Conservation (phyloP, 2,888 invertebrate species). For the Leptinotarsa juncta region DNA sequence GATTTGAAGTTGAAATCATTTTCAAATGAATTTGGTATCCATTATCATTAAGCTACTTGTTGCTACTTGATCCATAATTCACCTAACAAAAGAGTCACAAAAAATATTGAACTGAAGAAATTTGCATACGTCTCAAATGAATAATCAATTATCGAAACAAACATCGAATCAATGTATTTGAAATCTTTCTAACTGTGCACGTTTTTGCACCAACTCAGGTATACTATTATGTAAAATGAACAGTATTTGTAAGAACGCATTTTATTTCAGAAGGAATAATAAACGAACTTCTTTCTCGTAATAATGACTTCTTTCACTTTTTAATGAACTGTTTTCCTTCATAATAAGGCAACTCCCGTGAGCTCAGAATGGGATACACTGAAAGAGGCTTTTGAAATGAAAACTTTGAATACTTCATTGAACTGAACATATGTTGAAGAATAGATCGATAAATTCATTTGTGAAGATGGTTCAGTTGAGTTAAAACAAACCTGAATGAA, state of each 20-base stretch:
- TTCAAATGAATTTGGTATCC: too few relatives aligned
- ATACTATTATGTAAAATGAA: not conserved
- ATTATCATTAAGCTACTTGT: too few relatives aligned
- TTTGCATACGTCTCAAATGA: too few relatives aligned
- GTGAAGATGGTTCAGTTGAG: too few relatives aligned
- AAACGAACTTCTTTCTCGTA: constrained; percentile 8
- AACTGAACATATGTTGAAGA: not conserved
- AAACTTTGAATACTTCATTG: not conserved
- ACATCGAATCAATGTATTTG: too few relatives aligned
- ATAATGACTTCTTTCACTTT: constrained; percentile 10
- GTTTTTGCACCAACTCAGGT: not conserved
- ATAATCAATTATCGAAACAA: too few relatives aligned
- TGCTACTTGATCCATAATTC: too few relatives aligned
- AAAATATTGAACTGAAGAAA: too few relatives aligned
- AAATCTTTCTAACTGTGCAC: not conserved
- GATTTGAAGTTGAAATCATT: too few relatives aligned
- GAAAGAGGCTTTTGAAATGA: not conserved
- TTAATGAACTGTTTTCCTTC: constrained; percentile 6
- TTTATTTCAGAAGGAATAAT: not conserved
- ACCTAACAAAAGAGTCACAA: too few relatives aligned
- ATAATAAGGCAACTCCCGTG: constrained; percentile 5
- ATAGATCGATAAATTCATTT: too few relatives aligned
- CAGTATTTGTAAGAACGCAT: not conserved
- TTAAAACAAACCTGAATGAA: too few relatives aligned
- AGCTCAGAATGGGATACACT: not conserved